Conservation (phyloP, 2,797 vertebrate genomes). For the Sebastes dallii region DNA sequence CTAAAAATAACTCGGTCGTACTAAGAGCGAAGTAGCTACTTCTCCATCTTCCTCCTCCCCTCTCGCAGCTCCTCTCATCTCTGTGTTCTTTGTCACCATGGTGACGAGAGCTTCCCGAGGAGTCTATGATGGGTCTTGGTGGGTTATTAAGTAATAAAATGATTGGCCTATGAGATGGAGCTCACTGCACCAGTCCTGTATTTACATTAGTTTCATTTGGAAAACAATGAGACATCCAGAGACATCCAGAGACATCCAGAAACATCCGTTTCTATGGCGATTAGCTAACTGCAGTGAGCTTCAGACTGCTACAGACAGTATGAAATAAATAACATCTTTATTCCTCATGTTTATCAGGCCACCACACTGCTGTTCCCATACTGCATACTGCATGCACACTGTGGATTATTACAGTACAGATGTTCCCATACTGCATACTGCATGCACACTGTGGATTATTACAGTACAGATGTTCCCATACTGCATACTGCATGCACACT, state of each 20-base stretch:
- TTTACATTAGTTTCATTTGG: neutral
- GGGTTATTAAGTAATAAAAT: conserved; percentile 27
- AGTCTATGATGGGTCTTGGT: conserved; percentile 28
- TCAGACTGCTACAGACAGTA: neutral
- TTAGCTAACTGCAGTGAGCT: neutral
- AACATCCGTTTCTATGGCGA: neutral
- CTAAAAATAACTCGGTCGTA: conserved; percentile 66
- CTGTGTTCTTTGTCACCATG: conserved; percentile 52
- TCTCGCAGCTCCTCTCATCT: neutral
- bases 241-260: neutral
- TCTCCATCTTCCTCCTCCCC: conserved; percentile 30
- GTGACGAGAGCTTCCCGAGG: conserved; percentile 21
- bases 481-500: neutral
- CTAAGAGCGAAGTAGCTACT: conserved; percentile 14
- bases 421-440: neutral
- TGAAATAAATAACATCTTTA: neutral
- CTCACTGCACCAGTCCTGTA: neutral
- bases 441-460: neutral
- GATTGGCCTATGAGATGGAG: neutral
- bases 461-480: neutral
- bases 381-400: neutral
- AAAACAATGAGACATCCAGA: neutral
- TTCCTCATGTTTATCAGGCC: neutral
- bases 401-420: neutral
- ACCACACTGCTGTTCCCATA: neutral